Conservation (phyloP, 1,140 invertebrate species). For the Kradibia gibbosae region DNA sequence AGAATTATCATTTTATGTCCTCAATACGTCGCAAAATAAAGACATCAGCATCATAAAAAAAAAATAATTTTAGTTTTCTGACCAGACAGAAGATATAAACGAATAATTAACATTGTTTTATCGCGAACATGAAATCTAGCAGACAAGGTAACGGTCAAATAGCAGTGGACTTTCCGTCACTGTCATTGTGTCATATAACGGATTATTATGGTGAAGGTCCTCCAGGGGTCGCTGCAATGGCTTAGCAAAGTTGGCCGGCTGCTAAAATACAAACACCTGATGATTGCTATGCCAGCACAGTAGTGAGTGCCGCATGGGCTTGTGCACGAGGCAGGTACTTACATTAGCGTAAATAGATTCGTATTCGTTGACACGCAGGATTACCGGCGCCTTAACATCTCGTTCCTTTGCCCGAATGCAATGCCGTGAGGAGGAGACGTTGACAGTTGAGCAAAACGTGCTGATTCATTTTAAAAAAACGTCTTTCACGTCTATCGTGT, state of each 20-base stretch:
- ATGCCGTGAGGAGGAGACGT: background rate
- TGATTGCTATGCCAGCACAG: slow-evolving; percentile 21
- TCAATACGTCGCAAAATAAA: background rate
- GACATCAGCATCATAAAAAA: background rate
- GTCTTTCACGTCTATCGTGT: background rate
- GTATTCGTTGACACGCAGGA: too few relatives aligned
- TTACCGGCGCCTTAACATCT: background rate
- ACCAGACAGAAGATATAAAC: too few relatives aligned
- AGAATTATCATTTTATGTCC: background rate
- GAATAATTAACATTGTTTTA: too few relatives aligned
- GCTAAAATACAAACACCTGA: slow-evolving; percentile 47
- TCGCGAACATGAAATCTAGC: too few relatives aligned
- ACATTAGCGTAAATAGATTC: slow-evolving; percentile 18
- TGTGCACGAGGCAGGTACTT: slow-evolving; percentile 39
- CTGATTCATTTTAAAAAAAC: background rate
- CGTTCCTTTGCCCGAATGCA: background rate
- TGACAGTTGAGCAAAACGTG: too few relatives aligned
- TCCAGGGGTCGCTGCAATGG: slow-evolving; percentile 7
- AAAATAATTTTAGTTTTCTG: too few relatives aligned
- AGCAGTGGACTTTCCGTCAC: background rate
- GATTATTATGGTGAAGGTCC: slow-evolving; percentile 17
- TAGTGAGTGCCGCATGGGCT: slow-evolving; percentile 45
- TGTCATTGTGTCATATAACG: too few relatives aligned
- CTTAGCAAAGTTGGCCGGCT: background rate
- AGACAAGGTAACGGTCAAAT: slow-evolving; percentile 10